Evolutionary conservation across 2,797 vertebrate genomes (phyloP), one percentile per base, ranked within the genome.

Genomic region (Microchirus variegatus): DNA sequence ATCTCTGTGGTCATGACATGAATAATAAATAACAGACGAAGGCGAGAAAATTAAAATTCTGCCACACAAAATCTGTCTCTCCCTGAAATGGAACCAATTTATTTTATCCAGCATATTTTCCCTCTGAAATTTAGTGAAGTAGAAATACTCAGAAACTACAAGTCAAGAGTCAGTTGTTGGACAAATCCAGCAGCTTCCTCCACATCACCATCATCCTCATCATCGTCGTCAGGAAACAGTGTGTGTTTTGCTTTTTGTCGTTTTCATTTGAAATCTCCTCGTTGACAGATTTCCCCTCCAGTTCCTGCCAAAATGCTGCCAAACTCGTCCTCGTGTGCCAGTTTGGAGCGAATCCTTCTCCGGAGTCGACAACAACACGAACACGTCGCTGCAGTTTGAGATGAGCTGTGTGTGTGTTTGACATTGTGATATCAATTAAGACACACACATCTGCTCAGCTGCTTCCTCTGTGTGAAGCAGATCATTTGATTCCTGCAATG

Each of bases 361-460:
- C 19, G 9, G 2, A 56, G 35, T 49, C 22, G 49, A 54, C 36
- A 2, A n/a, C 26, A 6, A 61, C 69, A 67, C 59, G 41, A 69
- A 26, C 67, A 45, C 48, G 47, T 59, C 63, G 48, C 37, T 17
- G 4, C 44, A 19, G 15, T 61, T 67, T 37, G 42, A 70, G 59
- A 63, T 40, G 57, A 22, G 49, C 60, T 31, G 15, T 36, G 47
- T 31, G 15, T 36, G 47, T 22, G 37, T 63, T 76, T 54, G 63
- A 76, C 72, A 64, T 50, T 31, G 55, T 35, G 31, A 61, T 57
- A 67, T 78, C 67, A 70, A 66, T 83, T 81, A 68, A 69, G 66
- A 71, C 55, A 2, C 55, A 2, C 55, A 49, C 80, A 80, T 52
- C 67, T 80, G 71, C 56, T 80, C 41, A 52, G 71, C 64, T 58